These are phyloP conservation scores for Drosophila rufa DNA, from an alignment of 1,140 invertebrate species.

Conservation along the genomic window DNA sequence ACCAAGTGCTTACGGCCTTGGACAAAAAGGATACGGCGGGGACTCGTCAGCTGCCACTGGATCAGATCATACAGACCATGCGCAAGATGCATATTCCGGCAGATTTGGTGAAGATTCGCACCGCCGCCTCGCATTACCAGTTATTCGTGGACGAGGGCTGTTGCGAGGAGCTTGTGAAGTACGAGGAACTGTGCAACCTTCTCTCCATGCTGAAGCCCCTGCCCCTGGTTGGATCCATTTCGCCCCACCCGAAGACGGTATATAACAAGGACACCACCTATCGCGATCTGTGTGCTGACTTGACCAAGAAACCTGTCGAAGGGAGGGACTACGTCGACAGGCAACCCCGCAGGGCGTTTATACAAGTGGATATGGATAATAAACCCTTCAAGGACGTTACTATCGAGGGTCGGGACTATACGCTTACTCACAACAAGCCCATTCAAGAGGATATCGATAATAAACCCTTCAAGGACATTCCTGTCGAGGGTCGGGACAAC, in stretches of 20 bases:
- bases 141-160: constrained; percentile 55
- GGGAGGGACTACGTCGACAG: neutral
- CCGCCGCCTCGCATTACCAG: constrained; percentile 24
- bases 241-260: constrained; percentile 31
- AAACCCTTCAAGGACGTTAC: constrained; percentile 27
- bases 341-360: neutral
- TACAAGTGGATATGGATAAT: constrained; percentile 23
- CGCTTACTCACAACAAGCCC: neutral
- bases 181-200: constrained; percentile 58
- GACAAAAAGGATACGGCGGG: constrained; percentile 53
- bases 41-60: constrained; percentile 32
- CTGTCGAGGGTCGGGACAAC: constrained; percentile 1
- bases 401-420: neutral
- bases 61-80: constrained; percentile 56
- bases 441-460: constrained; percentile 32
- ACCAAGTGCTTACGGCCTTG: constrained; percentile 58
- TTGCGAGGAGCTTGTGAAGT: constrained; percentile 55
- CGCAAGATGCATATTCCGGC: constrained; percentile 47
- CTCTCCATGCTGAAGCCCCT: constrained; percentile 54
- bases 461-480: neutral
- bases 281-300: constrained; percentile 60
- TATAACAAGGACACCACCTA: constrained; percentile 68
- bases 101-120: constrained; percentile 49
- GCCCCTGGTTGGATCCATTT: constrained; percentile 38
- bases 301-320: constrained; percentile 39